These are phyloP conservation scores for Leptinotarsa lineolata DNA, from an alignment of 1,140 invertebrate species.

Conservation along the genomic window DNA sequence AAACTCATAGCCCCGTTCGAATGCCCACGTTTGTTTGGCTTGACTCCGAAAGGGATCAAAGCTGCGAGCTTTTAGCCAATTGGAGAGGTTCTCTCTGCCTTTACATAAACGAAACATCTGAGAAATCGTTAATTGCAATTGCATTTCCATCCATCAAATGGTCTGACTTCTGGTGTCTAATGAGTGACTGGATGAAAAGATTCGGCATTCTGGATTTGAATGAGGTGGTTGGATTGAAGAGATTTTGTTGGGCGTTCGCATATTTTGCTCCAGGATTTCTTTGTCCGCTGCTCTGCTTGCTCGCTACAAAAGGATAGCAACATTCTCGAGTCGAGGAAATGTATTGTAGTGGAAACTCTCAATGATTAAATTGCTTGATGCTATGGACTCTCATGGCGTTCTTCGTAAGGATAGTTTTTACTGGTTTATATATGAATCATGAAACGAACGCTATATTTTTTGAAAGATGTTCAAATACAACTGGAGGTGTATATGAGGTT, in stretches of 20 bases:
- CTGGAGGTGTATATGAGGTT: no score
- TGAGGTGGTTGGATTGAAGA: background rate
- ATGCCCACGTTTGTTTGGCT: conserved; percentile 9
- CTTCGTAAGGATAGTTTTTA: no score
- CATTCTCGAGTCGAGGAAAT: no score
- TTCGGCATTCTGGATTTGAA: background rate
- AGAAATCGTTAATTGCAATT: conserved; percentile 13
- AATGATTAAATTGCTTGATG: no score
- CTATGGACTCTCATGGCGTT: no score
- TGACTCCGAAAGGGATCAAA: conserved; percentile 15
- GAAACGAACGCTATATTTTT: no score
- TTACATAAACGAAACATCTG: conserved; percentile 13
- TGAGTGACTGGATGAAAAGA: background rate
- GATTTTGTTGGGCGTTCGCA: background rate
- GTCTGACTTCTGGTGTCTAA: background rate
- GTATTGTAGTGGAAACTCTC: no score
- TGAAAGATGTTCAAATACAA: no score
- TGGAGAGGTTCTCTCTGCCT: background rate
- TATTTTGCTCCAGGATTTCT: background rate
- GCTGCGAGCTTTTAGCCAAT: conserved; percentile 17
- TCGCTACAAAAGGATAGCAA: no score
- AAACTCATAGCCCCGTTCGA: background rate
- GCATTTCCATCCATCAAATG: background rate
- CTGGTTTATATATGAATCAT: no score
- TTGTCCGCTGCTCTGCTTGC: background rate